Evolutionary conservation across 2,113 vertebrate species (phyloP), one percentile per base, ranked within the genome.

Genomic region (Mugil cephalus): DNA sequence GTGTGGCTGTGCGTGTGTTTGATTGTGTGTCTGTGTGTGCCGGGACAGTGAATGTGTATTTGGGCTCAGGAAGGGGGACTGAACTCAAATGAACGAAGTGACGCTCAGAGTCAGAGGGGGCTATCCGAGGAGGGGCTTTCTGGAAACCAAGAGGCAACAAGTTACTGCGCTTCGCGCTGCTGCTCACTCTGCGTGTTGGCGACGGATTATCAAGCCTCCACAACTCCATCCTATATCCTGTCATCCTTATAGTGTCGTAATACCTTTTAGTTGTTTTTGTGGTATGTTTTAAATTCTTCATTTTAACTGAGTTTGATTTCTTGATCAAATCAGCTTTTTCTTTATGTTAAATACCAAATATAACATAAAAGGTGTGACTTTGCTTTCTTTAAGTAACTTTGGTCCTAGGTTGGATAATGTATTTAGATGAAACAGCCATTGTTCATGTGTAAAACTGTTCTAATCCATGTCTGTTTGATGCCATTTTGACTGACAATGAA

Each of bases 71-170:
- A 65, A 69, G 64, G 52, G 73, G 73, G 84, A 77, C 77, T 83
- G 87, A 59, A 82, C 80, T 68, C 67, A 74, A 83, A 81, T 78
- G 74, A 86, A 80, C 70, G 30, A 75, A 82, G 73, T 79, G 88
- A 87, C 85, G 86, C 81, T 73, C 48, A 9, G n/a, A n/a, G 56
- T 59, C 65, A 35, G 61, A 81, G 35, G 66, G 71, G 83, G 75
- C 74, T 78, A 76, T 76, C 55, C 63, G 14, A 72, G 86, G 87
- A 89, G 86, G 88, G 74, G 89, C 87, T 75, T 85, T 83, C 10
- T 53, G 70, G 73, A 70, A 69, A 55, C 63, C 17, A 53, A 42
- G 67, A 55, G 72, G 77, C 53, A 78, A 68, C 38, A 78, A 67
- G 60, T 60, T 15, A 2, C 15, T 21, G 34, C 9, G 35, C 52